Percentiles rank a stretch among this genome's conserved stretches.
phyloP scores from a whole-genome alignment of 2,888 invertebrate species.

The Adelognathus sp. region DNA sequence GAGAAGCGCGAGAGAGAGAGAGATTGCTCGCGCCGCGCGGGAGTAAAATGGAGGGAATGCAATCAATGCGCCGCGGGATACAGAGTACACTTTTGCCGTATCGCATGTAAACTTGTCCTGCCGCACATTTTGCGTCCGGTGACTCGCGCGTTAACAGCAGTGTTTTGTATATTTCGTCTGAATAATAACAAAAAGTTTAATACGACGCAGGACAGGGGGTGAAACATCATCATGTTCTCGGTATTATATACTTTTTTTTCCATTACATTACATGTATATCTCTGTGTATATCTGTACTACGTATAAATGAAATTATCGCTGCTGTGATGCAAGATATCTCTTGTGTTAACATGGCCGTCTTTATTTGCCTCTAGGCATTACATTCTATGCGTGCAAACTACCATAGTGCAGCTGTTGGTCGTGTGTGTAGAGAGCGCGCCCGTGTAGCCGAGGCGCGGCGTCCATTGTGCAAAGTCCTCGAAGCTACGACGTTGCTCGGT shows the following conservation, averaged over 20 bases:
- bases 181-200: too few relatives aligned
- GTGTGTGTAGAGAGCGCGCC: conserved; percentile 14
- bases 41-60: conserved; percentile 42
- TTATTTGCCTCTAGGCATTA: neutral
- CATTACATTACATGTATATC: neutral
- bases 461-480: conserved; percentile 45
- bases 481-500: conserved; percentile 45
- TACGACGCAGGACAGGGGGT: neutral
- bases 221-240: conserved; percentile 3
- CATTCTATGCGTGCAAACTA: neutral
- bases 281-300: neutral
- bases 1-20: too few relatives aligned
- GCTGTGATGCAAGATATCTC: neutral
- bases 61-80: conserved; percentile 31
- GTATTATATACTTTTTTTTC: neutral
- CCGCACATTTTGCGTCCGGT: conserved; percentile 27
- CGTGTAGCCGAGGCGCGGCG: conserved; percentile 22
- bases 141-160: conserved; percentile 23
- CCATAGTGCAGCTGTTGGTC: neutral
- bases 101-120: conserved; percentile 9
- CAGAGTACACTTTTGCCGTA: conserved; percentile 20
- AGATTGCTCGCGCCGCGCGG: conserved; percentile 16
- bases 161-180: conserved; percentile 14
- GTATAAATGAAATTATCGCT: neutral
- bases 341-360: neutral